A percentile compares a stretch with the other conserved stretches of the same genome.
phyloP scores from a whole-genome alignment of 2,888 invertebrate species.

The Itoplectis maculator region DNA sequence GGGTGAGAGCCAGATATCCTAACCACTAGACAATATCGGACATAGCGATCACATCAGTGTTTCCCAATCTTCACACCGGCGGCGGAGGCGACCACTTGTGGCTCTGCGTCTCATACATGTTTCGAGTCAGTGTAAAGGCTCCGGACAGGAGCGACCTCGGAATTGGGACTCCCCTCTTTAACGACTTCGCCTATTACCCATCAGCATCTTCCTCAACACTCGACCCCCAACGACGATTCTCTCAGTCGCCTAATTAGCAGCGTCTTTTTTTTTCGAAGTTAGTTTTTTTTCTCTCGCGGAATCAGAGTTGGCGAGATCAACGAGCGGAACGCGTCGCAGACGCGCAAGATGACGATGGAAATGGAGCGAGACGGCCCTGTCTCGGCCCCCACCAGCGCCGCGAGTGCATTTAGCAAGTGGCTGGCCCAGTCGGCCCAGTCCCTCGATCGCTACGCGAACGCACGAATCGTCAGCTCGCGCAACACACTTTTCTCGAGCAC shows the following conservation, averaged over 20 bases:
- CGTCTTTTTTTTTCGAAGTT: too few relatives aligned
- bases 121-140: background rate
- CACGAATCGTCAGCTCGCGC: constrained; percentile 73
- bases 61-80: background rate
- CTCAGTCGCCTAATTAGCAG: background rate
- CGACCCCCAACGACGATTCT: background rate
- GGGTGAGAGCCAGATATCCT: too few relatives aligned
- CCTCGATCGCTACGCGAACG: constrained; percentile 77
- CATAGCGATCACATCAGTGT: too few relatives aligned
- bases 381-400: constrained; percentile 20
- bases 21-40: too few relatives aligned
- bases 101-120: constrained; percentile 47
- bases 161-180: background rate
- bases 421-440: constrained; percentile 69
- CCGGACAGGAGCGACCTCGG: constrained; percentile 44
- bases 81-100: constrained; percentile 60
- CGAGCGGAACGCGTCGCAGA: background rate
- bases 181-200: background rate
- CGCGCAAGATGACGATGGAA: constrained; percentile 8
- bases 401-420: constrained; percentile 78
- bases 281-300: background rate
- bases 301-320: background rate
- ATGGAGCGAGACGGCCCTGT: constrained; percentile 59
- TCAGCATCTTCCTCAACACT: background rate
- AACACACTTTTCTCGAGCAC: constrained; percentile 49